Conservation (phyloP, 92 coral and sea anemone genomes). For the Phenganax marumi region DNA sequence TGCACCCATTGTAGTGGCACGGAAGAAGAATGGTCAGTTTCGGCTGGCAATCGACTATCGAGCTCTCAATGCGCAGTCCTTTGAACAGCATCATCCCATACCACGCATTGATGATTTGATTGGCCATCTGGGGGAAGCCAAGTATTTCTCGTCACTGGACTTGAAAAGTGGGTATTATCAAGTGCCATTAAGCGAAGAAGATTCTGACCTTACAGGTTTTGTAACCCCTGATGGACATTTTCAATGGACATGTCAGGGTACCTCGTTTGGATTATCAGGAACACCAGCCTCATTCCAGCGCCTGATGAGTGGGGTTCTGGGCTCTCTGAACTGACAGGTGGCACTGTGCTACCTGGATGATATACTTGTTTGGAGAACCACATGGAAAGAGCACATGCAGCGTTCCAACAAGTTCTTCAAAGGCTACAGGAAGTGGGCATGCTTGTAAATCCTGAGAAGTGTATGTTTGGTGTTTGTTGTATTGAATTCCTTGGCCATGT, state of each 20-base stretch:
- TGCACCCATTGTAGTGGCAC: conserved; percentile 8
- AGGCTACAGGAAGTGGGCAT: not conserved
- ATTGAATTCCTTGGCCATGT: not conserved
- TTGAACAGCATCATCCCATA: not conserved
- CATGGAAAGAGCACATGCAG: conserved; percentile 1
- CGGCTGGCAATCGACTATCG: conserved; percentile 17
- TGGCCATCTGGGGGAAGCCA: not conserved
- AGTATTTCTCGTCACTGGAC: conserved; percentile 1
- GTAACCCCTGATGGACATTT: not conserved
- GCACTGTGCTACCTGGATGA: not conserved
- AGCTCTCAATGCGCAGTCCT: not conserved
- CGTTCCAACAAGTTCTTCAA: not conserved
- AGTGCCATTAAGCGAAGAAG: not conserved
- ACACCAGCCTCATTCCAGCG: not conserved
- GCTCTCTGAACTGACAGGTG: not conserved
- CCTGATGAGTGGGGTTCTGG: not conserved
- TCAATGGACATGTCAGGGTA: not conserved
- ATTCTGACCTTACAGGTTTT: not conserved
- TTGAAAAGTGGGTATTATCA: conserved; percentile 6
- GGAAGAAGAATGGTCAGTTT: conserved; percentile 13
- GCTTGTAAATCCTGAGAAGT: not conserved
- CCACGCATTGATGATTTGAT: not conserved
- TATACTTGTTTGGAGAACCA: not conserved
- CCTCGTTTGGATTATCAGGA: not conserved
- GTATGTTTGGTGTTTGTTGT: not conserved